Conservation (phyloP, 2,888 invertebrate genomes). For the Lathronympha strigana region DNA sequence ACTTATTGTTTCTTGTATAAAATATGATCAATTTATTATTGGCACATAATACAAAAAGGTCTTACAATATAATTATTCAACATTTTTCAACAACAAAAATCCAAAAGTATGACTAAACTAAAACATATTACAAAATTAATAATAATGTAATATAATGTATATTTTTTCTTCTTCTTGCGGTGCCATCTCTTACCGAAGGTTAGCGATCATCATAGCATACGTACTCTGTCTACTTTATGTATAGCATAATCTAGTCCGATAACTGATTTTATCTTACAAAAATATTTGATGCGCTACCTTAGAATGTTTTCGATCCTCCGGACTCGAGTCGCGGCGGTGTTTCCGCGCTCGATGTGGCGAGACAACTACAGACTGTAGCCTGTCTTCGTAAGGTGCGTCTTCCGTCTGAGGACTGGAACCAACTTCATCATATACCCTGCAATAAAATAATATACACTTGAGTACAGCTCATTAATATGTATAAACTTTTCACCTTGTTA, state of each 20-base stretch:
- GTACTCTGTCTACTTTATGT: no score
- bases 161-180: no score
- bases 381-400: conserved; percentile 81
- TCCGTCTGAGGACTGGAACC: conserved; percentile 88
- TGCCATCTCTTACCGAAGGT: no score
- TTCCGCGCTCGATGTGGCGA: conserved; percentile 75
- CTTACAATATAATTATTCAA: no score
- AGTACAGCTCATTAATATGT: no score
- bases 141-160: neutral
- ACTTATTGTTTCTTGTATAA: neutral
- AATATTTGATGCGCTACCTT: conserved; percentile 57
- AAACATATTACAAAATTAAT: neutral
- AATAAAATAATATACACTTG: conserved; percentile 30
- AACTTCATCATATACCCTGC: conserved; percentile 77
- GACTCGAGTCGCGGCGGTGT: conserved; percentile 87
- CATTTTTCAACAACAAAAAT: no score
- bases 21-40: no score
- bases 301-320: conserved; percentile 85
- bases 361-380: conserved; percentile 83
- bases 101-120: no score
- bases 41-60: no score
- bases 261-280: neutral
- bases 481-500: neutral
- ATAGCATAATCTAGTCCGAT: no score
- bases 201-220: no score